Conservation (phyloP, 2,888 invertebrate species). For the Tetragonula carbonaria region DNA sequence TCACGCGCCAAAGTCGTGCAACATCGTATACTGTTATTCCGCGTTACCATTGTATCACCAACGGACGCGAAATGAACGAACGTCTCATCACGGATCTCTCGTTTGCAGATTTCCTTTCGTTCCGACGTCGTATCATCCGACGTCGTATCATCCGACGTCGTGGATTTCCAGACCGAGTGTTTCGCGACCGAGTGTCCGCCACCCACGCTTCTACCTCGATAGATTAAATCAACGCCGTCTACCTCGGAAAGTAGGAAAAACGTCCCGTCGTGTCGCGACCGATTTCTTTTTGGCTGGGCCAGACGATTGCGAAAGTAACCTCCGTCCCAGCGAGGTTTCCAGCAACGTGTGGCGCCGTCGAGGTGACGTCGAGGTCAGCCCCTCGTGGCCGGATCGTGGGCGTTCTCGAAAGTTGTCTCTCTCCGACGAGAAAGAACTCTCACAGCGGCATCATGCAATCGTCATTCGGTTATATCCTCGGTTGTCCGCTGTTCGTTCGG, state of each 20-base stretch:
- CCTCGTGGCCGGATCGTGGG: constrained; percentile 35
- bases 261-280: background rate
- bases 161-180: background rate
- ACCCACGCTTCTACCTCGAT: constrained; percentile 3
- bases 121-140: too few species aligned
- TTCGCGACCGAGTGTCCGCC: background rate
- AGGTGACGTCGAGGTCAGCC: constrained; percentile 50
- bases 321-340: constrained; percentile 38
- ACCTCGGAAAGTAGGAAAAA: background rate
- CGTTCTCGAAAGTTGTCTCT: constrained; percentile 48
- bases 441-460: background rate
- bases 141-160: too few species aligned
- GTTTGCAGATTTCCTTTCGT: background rate
- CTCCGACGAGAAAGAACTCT: constrained; percentile 18
- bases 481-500: background rate
- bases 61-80: background rate
- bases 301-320: constrained; percentile 52
- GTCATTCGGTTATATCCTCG: constrained; percentile 3
- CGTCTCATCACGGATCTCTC: background rate
- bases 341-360: constrained; percentile 30
- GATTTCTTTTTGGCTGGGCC: background rate
- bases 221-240: constrained; percentile 33
- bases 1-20: background rate
- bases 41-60: background rate
- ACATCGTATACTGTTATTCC: background rate